Percentiles rank a stretch among this genome's conserved stretches.
phyloP scores from a whole-genome alignment of 2,888 invertebrate genomes.

The Coelinius sp. region DNA sequence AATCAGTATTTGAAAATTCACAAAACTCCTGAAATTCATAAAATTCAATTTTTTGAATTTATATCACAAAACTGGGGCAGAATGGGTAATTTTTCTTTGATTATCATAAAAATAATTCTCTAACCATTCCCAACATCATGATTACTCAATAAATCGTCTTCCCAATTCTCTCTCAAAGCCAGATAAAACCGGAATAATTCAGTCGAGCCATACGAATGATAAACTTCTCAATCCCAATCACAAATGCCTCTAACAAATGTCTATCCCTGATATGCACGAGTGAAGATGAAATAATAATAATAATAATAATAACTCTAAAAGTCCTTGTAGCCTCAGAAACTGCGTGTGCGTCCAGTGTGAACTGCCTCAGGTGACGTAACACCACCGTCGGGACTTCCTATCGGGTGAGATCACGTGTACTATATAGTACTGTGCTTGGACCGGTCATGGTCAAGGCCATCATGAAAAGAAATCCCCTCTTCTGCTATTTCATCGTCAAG shows the following conservation, averaged over 20 bases:
- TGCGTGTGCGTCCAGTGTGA: conserved; percentile 4
- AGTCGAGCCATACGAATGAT: neutral
- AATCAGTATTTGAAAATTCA: no score
- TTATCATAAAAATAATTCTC: no score
- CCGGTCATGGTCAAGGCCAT: conserved; percentile 50
- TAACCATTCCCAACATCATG: no score
- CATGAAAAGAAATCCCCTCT: conserved; percentile 44
- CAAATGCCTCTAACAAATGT: neutral
- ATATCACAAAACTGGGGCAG: no score
- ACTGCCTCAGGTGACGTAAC: conserved; percentile 46
- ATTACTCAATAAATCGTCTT: no score
- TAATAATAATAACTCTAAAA: no score
- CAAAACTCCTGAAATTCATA: no score
- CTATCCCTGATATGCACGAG: neutral
- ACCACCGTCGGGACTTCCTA: conserved; percentile 42
- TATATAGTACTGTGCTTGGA: conserved; percentile 26
- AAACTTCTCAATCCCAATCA: neutral
- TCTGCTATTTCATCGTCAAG: conserved; percentile 27
- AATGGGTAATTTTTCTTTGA: no score
- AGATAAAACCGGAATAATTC: neutral
- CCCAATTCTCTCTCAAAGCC: no score
- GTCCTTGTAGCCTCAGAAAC: neutral
- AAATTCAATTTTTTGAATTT: no score
- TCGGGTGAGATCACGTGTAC: conserved; percentile 46
- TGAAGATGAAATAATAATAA: neutral